Percentiles rank a stretch among this genome's conserved stretches.
phyloP scores from a whole-genome alignment of 2,797 vertebrate genomes.

The Melanotaenia nigrans region DNA sequence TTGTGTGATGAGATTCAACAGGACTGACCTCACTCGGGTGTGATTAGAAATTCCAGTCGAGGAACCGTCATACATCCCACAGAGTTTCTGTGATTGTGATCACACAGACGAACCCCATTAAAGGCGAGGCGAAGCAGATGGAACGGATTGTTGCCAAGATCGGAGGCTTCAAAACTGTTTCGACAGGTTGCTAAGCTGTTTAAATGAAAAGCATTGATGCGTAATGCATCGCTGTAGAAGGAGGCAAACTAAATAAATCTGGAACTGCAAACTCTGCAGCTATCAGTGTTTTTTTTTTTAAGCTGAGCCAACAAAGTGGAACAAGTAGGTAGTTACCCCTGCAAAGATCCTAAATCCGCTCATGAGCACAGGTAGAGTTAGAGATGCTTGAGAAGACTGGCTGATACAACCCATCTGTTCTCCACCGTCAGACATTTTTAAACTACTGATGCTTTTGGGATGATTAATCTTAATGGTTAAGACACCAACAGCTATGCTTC shows the following conservation, averaged over 20 bases:
- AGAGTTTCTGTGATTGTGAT: constrained; percentile 56
- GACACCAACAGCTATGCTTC: background rate
- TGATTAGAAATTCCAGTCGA: constrained; percentile 46
- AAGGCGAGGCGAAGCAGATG: constrained; percentile 54
- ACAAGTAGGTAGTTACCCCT: constrained; percentile 15
- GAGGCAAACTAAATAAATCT: constrained; percentile 43
- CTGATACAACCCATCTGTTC: background rate
- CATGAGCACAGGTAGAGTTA: constrained; percentile 4
- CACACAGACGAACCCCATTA: constrained; percentile 61
- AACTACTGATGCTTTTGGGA: background rate
- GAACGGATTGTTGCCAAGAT: constrained; percentile 54
- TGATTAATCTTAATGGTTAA: background rate
- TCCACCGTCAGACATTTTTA: background rate
- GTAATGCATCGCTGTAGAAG: constrained; percentile 26
- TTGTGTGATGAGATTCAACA: constrained; percentile 58
- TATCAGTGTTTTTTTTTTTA: constrained; percentile 15
- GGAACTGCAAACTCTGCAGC: constrained; percentile 28
- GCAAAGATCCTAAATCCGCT: constrained; percentile 8
- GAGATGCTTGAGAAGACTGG: background rate
- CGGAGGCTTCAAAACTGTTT: constrained; percentile 43
- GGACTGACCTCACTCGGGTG: constrained; percentile 48
- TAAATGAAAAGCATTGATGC: constrained; percentile 50
- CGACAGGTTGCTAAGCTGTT: constrained; percentile 60
- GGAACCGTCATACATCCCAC: constrained; percentile 42
- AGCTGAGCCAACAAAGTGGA: constrained; percentile 13